A percentile compares a stretch with the other conserved stretches of the same genome.
These are phyloP conservation scores for Papilio gigon DNA, from an alignment of 2,888 invertebrate species.

Conservation along the genomic window DNA sequence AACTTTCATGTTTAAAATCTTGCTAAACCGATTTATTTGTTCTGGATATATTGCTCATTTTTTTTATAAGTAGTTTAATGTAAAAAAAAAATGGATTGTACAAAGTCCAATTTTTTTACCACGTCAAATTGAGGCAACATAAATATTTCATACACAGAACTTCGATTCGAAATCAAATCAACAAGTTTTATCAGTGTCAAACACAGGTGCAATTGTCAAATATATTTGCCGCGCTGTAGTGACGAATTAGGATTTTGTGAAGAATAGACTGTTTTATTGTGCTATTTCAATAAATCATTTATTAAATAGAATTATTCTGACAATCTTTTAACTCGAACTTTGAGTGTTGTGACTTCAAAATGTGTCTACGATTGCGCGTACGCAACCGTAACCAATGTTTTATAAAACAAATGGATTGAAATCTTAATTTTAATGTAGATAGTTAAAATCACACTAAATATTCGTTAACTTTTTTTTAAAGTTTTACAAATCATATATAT, in stretches of 20 bases:
- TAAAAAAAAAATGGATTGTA: background rate
- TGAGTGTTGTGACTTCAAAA: slow-evolving; percentile 1
- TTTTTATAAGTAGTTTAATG: background rate
- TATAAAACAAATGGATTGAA: slow-evolving; percentile 2
- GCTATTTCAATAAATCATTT: background rate
- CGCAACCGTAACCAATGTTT: background rate
- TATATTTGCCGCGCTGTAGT: slow-evolving; percentile 36
- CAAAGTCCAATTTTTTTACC: slow-evolving; percentile 7
- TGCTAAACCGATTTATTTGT: background rate
- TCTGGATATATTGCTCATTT: background rate
- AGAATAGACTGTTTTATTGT: slow-evolving; percentile 22
- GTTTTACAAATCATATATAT: background rate
- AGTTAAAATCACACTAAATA: no score
- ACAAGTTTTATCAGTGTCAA: slow-evolving; percentile 23
- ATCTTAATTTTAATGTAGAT: background rate
- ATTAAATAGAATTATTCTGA: background rate
- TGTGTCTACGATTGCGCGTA: slow-evolving; percentile 2
- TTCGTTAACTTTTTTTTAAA: background rate
- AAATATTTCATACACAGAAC: background rate
- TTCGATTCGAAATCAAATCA: background rate
- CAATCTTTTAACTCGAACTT: background rate
- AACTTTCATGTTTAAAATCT: background rate
- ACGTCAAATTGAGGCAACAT: background rate
- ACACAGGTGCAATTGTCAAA: slow-evolving; percentile 41
- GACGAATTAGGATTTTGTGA: slow-evolving; percentile 29